phyloP scores from a whole-genome alignment of 2,113 vertebrate species.

The Sporophila hypoxantha region DNA sequence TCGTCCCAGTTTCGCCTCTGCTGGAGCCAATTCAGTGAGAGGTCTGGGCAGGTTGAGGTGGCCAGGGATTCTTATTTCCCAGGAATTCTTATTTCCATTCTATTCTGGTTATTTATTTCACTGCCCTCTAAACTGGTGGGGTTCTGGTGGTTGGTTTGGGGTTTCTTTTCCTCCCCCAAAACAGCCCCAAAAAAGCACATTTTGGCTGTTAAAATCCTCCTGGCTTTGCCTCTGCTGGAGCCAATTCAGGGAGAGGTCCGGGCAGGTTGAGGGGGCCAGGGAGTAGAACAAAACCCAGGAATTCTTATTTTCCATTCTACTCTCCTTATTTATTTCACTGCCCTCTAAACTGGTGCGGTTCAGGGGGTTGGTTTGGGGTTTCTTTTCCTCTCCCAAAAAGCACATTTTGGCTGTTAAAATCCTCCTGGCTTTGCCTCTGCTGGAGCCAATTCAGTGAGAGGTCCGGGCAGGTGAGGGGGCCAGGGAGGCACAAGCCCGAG shows the following conservation, averaged over 20 bases:
- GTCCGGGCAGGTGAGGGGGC: background rate
- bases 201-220: too few relatives aligned
- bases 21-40: too few relatives aligned
- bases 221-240: too few relatives aligned
- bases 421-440: too few relatives aligned
- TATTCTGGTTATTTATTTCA: rapidly evolving
- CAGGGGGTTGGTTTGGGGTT: too few relatives aligned
- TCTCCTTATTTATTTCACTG: background rate
- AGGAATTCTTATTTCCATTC: rapidly evolving
- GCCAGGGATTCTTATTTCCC: background rate
- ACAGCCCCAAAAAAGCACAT: too few relatives aligned
- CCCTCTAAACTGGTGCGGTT: rapidly evolving
- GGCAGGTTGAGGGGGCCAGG: background rate
- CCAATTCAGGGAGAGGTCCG: too few relatives aligned
- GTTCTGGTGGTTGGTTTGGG: rapidly evolving
- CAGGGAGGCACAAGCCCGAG: rapidly evolving
- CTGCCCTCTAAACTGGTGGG: rapidly evolving
- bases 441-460: too few relatives aligned
- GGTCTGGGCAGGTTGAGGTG: background rate
- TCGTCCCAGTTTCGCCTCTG: too few relatives aligned
- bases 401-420: too few relatives aligned
- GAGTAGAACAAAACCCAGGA: rapidly evolving
- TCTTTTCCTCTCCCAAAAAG: too few relatives aligned
- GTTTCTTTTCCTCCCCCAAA: too few relatives aligned
- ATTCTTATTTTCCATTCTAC: rapidly evolving